Base-by-base conservation (phyloP, 2,113 vertebrate species). In the Oxyruncus cristatus region DNA sequence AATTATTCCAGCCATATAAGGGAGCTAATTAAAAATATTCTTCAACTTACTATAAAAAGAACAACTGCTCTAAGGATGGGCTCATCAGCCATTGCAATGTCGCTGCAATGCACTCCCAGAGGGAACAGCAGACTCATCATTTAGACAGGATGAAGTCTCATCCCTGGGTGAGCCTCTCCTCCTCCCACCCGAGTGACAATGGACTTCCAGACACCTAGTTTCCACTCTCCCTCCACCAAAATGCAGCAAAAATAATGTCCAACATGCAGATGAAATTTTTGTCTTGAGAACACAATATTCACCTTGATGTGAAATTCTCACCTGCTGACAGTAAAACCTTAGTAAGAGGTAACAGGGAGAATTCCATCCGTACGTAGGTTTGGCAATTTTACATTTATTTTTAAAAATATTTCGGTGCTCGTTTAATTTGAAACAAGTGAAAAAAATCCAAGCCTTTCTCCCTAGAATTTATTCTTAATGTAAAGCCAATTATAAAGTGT, bases 1-100 rank as follows among this genome's bases (percentile, higher is more conserved):
- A 86, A 95, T 93, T 92, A 89, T 72, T 78, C 68, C 78, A 70
- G 58, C 83, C 73, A 72, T 68, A 72, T 92, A 95, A 95, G 80
- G 89, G 63, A 93, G 47, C 47, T 96, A 97, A 97, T 95, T 97
- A 95, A 95, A 95, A 97, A 81, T 84, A 93, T 95, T 96, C 44
- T 87, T 92, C 80, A 84, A 28, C 13, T 39, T 84, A 70, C 94
- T 95, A 95, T 96, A 93, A 93, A 97, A 95, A 91, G 93, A 84
- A 59, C 28, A 70, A 26, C 7, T 47, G 86, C 86, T 63, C 33
- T 53, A 89, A 74, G 83, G 91, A 74, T 1, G 0, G 0, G 0
- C 9, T 56, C 35, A 66, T 77, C 76, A 86, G 68, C 42, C 63
- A 55, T 0, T 9, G 42, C 39, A 28, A 9, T 4, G 68, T 89